phyloP scores from a whole-genome alignment of 2,797 vertebrate genomes.

The Chiloscyllium punctatum region DNA sequence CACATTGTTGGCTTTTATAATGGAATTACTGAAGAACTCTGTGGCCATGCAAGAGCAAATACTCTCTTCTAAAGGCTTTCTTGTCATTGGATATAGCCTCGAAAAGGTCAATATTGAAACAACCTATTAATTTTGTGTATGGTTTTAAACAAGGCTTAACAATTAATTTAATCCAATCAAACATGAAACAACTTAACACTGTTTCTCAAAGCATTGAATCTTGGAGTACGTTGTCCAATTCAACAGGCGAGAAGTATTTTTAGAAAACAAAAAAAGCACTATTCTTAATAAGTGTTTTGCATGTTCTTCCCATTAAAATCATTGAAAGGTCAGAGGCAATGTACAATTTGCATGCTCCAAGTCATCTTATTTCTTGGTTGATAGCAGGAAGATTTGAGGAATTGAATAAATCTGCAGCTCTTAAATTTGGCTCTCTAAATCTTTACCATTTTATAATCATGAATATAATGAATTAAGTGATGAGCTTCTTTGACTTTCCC shows the following conservation, averaged over 20 bases:
- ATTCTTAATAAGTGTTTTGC: background rate
- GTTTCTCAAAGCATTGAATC: background rate
- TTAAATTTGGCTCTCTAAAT: background rate
- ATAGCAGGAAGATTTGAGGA: background rate
- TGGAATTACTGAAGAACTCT: constrained; percentile 95
- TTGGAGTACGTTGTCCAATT: background rate
- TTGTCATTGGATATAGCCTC: constrained; percentile 89
- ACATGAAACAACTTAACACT: background rate
- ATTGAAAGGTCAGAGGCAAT: background rate
- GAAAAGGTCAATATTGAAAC: constrained; percentile 76
- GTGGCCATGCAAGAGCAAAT: constrained; percentile 99
- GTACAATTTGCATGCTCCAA: background rate
- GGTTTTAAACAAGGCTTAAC: background rate
- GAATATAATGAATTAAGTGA: background rate
- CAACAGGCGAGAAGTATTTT: background rate
- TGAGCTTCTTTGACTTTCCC: background rate
- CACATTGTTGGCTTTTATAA: constrained; percentile 87
- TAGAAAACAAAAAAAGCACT: background rate
- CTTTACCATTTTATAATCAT: background rate
- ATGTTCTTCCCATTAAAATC: background rate
- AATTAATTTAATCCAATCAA: background rate
- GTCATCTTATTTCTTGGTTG: background rate
- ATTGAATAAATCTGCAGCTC: background rate
- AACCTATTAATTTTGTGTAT: background rate
- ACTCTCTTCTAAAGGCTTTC: constrained; percentile 93